Conservation (phyloP, 2,797 vertebrate genomes). For the Phrynocephalus guinanensis region DNA sequence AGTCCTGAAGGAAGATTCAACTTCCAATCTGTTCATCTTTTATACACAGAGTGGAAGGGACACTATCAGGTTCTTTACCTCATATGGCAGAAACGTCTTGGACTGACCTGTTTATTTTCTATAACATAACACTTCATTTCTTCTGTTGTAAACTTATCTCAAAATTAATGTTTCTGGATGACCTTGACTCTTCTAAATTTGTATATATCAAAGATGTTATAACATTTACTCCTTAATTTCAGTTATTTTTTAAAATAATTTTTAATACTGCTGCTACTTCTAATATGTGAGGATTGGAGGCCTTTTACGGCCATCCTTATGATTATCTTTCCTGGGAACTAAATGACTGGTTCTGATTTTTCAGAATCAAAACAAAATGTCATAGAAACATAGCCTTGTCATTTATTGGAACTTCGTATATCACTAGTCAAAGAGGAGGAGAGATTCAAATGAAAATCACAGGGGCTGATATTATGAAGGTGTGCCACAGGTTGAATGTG, state of each 20-base stretch:
- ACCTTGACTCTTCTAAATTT: neutral
- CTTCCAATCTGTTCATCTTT: neutral
- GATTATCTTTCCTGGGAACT: too few relatives aligned
- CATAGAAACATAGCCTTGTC: neutral
- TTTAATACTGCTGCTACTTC: too few relatives aligned
- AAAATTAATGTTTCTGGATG: neutral
- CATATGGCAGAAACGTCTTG: neutral
- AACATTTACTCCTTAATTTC: neutral
- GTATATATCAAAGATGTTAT: neutral
- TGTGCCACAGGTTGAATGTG: too few relatives aligned
- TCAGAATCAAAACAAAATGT: slow-evolving; percentile 22
- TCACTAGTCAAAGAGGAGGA: neutral
- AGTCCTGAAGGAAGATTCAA: neutral
- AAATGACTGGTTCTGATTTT: slow-evolving; percentile 40
- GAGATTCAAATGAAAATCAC: neutral
- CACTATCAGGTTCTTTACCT: neutral
- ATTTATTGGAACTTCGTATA: neutral
- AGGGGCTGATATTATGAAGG: neutral
- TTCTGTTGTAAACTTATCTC: neutral
- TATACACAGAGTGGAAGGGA: neutral
- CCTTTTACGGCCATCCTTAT: too few relatives aligned
- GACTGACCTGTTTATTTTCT: neutral
- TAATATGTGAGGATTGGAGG: too few relatives aligned
- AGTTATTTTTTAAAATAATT: too few relatives aligned
- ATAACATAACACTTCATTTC: neutral